phyloP scores from a whole-genome alignment of 2,113 vertebrate genomes.

The Noctilio leporinus region DNA sequence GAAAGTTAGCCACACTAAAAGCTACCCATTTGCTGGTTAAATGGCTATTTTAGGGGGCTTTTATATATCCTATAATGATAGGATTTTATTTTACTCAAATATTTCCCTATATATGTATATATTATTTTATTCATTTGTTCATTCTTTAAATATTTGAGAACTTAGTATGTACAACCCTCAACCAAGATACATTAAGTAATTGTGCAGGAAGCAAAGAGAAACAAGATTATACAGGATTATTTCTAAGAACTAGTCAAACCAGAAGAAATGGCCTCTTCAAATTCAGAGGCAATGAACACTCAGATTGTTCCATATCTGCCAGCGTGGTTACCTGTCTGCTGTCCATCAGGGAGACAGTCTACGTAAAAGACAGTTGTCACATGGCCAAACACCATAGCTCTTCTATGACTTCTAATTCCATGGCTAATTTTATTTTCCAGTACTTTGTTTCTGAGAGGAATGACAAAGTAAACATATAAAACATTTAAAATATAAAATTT shows the following conservation, averaged over 20 bases:
- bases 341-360: not conserved
- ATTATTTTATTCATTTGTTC: not conserved
- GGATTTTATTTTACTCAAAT: not conserved
- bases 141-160: not conserved
- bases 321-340: not conserved
- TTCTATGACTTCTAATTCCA: not conserved
- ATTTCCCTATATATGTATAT: not conserved
- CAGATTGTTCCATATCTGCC: not conserved
- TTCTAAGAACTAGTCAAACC: not conserved
- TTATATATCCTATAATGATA: not conserved
- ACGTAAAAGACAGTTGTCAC: not conserved
- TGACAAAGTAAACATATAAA: not conserved
- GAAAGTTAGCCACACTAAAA: not conserved
- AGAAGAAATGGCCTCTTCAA: not conserved
- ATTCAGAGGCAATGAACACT: not conserved
- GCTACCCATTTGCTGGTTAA: not conserved
- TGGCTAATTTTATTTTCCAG: not conserved
- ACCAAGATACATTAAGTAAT: not conserved
- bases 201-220: not conserved
- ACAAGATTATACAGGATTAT: not conserved
- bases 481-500: not conserved
- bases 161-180: not conserved
- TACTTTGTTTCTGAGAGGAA: slow-evolving; percentile 12
- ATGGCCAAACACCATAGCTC: not conserved
- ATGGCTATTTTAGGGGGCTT: not conserved